Conservation (phyloP, 2,113 vertebrate genomes). For the Grallaria varia region DNA sequence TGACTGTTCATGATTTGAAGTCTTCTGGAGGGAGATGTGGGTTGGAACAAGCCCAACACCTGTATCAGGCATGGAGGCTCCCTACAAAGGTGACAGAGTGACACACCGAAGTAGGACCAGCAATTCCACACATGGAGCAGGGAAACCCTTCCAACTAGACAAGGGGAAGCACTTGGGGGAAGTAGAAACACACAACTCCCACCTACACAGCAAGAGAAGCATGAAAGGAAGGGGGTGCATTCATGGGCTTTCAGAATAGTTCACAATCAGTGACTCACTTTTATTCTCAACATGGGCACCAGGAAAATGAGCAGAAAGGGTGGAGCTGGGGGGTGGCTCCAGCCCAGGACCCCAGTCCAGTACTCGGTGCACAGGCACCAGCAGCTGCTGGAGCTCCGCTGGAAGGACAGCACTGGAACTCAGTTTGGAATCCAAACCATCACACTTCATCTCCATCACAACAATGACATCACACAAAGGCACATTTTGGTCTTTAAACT, state of each 20-base stretch:
- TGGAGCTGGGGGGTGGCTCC: neutral
- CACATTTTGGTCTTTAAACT: neutral
- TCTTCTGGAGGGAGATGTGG: neutral
- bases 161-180: neutral
- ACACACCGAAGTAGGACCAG: neutral
- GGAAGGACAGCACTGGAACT: neutral
- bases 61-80: neutral
- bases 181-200: neutral
- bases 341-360: neutral
- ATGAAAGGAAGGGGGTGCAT: neutral
- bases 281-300: neutral
- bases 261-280: neutral
- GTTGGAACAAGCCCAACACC: neutral
- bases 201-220: neutral
- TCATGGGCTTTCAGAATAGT: neutral
- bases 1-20: neutral
- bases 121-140: fast-evolving
- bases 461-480: neutral
- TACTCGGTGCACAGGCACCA: neutral
- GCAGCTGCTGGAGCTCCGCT: neutral
- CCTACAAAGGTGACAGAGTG: neutral
- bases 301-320: neutral
- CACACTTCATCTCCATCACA: neutral
- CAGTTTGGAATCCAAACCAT: neutral
- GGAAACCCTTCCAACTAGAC: neutral